phyloP scores from a whole-genome alignment of 2,113 vertebrate species.

The Sceloporus undulatus region DNA sequence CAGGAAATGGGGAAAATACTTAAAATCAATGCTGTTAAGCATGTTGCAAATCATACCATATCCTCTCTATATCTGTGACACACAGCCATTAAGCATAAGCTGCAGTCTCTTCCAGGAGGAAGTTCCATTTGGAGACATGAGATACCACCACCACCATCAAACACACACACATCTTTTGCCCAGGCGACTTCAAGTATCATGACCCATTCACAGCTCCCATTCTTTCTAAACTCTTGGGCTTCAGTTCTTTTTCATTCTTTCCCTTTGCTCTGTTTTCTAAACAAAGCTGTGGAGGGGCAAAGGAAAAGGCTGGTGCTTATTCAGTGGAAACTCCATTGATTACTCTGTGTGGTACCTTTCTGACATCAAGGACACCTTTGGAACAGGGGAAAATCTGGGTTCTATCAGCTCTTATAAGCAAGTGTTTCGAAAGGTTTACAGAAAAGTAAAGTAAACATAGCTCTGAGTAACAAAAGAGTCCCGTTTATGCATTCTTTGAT shows the following conservation, averaged over 20 bases:
- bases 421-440: constrained; percentile 90
- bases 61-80: neutral
- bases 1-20: neutral
- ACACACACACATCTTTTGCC: neutral
- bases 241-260: constrained; percentile 33
- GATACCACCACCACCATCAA: neutral
- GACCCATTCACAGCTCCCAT: neutral
- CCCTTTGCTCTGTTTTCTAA: constrained; percentile 7
- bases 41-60: neutral
- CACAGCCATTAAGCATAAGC: neutral
- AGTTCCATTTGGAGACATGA: neutral
- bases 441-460: constrained; percentile 90
- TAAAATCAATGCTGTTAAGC: neutral
- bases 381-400: constrained; percentile 80
- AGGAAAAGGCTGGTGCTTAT: constrained; percentile 29
- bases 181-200: neutral
- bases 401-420: constrained; percentile 86
- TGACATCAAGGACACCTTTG: constrained; percentile 79
- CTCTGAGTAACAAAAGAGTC: constrained; percentile 87
- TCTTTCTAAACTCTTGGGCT: neutral
- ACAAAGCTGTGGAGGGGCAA: constrained; percentile 36
- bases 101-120: neutral
- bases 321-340: constrained; percentile 73
- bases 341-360: constrained; percentile 71
- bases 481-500: constrained; percentile 87